phyloP scores from a whole-genome alignment of 2,888 invertebrate genomes.

The Theodoxus fluviatilis region DNA sequence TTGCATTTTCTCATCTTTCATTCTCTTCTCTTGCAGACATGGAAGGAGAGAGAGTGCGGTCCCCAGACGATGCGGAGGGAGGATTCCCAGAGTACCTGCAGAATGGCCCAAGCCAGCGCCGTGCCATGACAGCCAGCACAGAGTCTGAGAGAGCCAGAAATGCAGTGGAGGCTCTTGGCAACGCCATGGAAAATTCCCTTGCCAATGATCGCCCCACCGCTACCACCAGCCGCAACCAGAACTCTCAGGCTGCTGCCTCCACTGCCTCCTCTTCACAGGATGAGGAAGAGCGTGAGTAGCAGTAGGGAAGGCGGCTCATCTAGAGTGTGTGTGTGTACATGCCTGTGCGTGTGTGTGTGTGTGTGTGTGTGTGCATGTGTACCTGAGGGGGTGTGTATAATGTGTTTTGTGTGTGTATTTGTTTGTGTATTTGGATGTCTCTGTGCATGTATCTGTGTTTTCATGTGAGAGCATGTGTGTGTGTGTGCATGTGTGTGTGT shows the following conservation, averaged over 20 bases:
- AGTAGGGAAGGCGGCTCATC: too few relatives aligned
- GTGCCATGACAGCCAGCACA: constrained; percentile 16
- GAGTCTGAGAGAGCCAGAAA: constrained; percentile 32
- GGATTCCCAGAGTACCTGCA: background rate
- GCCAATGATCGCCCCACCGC: too few relatives aligned
- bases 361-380: background rate
- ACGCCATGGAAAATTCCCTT: too few relatives aligned
- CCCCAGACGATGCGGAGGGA: too few relatives aligned
- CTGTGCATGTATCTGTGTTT: background rate
- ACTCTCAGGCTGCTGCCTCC: background rate
- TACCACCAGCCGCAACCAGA: background rate
- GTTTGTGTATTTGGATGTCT: too few relatives aligned
- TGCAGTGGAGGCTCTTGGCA: constrained; percentile 30
- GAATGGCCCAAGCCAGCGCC: background rate
- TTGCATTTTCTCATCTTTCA: too few relatives aligned
- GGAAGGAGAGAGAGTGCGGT: too few relatives aligned
- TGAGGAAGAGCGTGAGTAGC: constrained; percentile 34
- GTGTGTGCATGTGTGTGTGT: background rate
- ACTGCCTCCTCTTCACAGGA: constrained; percentile 28
- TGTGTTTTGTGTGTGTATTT: too few relatives aligned
- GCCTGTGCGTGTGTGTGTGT: background rate
- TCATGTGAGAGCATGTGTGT: background rate
- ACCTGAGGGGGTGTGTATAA: background rate
- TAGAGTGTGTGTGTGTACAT: background rate
- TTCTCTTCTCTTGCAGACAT: too few relatives aligned